Percentiles rank a stretch among this genome's conserved stretches.
phyloP scores from a whole-genome alignment of 2,888 invertebrate species.

The Leucophenga montana region DNA sequence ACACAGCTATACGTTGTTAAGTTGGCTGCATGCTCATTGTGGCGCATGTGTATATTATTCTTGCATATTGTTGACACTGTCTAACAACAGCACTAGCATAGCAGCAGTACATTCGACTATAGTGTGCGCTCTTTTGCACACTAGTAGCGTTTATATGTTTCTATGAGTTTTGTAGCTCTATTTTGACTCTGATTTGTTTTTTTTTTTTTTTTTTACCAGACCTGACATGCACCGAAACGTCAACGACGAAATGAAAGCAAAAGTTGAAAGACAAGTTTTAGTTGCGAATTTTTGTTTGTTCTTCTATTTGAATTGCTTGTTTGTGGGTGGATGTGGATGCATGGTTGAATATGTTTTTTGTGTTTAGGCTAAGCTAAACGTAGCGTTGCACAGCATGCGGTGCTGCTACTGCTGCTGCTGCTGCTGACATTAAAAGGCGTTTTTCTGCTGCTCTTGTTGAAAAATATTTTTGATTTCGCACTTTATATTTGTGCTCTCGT shows the following conservation, averaged over 20 bases:
- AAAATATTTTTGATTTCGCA: too few species aligned
- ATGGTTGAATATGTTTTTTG: too few species aligned
- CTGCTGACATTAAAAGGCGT: too few species aligned
- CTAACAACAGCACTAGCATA: conserved; percentile 20
- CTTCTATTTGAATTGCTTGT: too few species aligned
- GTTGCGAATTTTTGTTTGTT: conserved; percentile 3
- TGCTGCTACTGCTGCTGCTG: too few species aligned
- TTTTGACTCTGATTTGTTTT: conserved; percentile 56
- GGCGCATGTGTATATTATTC: conserved; percentile 37
- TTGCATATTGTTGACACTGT: conserved; percentile 19
- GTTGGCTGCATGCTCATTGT: conserved; percentile 50
- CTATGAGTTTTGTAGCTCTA: conserved; percentile 10
- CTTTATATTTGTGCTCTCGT: too few species aligned
- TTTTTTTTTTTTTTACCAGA: conserved; percentile 41
- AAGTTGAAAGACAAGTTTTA: conserved; percentile 67
- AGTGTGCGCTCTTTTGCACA: not conserved
- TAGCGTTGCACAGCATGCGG: too few species aligned
- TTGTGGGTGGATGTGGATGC: too few species aligned
- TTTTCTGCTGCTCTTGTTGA: too few species aligned
- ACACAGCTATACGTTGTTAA: conserved; percentile 50
- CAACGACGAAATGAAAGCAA: conserved; percentile 64
- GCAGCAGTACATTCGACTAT: not conserved
- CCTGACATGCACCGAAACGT: conserved; percentile 1
- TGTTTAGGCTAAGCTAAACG: too few species aligned
- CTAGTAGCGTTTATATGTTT: not conserved